These are phyloP conservation scores for Thecocarcelia acutangulata DNA, from an alignment of 2,888 invertebrate species.

Conservation along the genomic window DNA sequence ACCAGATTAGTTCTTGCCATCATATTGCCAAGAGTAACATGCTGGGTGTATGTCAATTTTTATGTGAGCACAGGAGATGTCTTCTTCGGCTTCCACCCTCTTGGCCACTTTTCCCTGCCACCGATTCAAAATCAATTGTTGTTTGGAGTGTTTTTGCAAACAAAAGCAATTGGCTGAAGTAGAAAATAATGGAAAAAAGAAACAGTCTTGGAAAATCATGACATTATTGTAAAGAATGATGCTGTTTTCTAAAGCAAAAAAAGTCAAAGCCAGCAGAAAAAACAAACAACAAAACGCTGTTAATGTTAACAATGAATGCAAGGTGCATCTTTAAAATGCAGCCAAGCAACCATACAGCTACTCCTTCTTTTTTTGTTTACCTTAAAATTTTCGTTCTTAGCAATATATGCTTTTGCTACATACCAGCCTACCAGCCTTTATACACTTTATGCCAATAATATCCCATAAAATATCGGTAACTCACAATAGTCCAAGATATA, in stretches of 20 bases:
- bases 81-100: conserved; percentile 25
- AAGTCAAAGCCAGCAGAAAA: neutral
- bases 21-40: conserved; percentile 60
- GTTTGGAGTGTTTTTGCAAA: conserved; percentile 21
- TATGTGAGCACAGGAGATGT: conserved; percentile 65
- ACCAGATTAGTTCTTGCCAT: conserved; percentile 37
- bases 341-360: conserved; percentile 28
- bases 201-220: conserved; percentile 66
- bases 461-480: conserved; percentile 72
- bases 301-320: conserved; percentile 66
- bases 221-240: conserved; percentile 67
- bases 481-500: conserved; percentile 63
- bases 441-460: conserved; percentile 72
- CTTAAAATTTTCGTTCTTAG: neutral
- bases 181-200: conserved; percentile 1
- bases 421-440: conserved; percentile 11
- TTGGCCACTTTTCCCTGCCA: neutral
- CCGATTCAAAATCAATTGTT: neutral
- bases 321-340: conserved; percentile 67
- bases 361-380: neutral
- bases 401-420: conserved; percentile 30
- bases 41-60: conserved; percentile 69
- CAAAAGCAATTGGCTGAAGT: conserved; percentile 22
- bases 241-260: conserved; percentile 48
- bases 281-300: conserved; percentile 7